Conservation (phyloP, 2,113 vertebrate species). For the Meles meles region DNA sequence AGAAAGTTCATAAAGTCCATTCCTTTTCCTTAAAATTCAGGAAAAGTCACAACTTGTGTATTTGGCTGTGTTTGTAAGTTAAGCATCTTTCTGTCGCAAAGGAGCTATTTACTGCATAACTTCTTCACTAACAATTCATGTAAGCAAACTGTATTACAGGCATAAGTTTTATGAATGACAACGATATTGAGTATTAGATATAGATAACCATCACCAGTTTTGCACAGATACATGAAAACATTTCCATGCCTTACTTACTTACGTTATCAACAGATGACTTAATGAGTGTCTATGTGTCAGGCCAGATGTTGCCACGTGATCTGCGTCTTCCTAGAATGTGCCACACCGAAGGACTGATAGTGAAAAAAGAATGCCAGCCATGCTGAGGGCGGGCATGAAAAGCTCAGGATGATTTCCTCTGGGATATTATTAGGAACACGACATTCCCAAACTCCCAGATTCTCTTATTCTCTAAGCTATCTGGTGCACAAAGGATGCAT, state of each 20-base stretch:
- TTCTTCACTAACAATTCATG: not conserved
- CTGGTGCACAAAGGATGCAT: not conserved
- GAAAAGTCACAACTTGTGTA: not conserved
- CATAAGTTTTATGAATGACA: not conserved
- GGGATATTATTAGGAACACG: not conserved
- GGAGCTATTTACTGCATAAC: not conserved
- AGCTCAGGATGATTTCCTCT: not conserved
- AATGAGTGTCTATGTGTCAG: not conserved
- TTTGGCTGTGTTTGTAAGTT: not conserved
- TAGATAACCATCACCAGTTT: not conserved
- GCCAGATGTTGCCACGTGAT: not conserved
- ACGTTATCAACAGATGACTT: not conserved
- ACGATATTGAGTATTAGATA: not conserved
- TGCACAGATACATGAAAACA: not conserved
- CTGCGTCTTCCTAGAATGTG: not conserved
- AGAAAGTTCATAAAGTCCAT: not conserved
- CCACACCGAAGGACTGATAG: not conserved
- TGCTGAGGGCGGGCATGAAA: not conserved
- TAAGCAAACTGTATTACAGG: not conserved
- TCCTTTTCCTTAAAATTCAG: not conserved
- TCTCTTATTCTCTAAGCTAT: not conserved
- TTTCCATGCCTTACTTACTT: not conserved
- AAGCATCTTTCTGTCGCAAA: not conserved
- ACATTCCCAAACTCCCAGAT: not conserved
- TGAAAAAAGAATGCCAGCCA: not conserved